Evolutionary conservation across 2,797 vertebrate genomes (phyloP), one percentile per base, ranked within the genome.

Genomic region (Gymnocypris eckloni): DNA sequence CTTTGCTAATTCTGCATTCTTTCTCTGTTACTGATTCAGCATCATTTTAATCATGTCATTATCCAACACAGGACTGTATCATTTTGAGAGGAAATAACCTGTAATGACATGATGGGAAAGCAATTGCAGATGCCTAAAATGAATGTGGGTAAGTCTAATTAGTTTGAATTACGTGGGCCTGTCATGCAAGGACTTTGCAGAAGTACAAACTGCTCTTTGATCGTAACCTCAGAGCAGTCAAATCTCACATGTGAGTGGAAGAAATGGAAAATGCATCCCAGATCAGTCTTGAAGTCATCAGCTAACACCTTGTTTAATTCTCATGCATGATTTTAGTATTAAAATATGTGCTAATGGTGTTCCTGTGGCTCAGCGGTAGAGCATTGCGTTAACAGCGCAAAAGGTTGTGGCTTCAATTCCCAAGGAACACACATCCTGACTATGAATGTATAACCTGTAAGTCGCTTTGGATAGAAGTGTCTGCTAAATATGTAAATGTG

Each of bases 91-190:
- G 82, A 84, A 72, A 41, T 84, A 79, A 79, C 78, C 77, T 79
- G 82, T 70, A 87, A 86, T 86, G 81, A 87, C 76, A 87, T 88
- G 59, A 86, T 87, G 45, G 72, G 85, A 90, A 88, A 87, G 80
- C 28, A 76, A 88, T 86, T 75, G 80, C 80, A 90, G 82, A 89
- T 83, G 87, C 85, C 73, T 71, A 61, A 70, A 89, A 81, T 77
- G 67, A 85, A 88, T 64, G 71, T 59, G 89, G 72, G 86, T 48
- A 69, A 82, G 82, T 83, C 72, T 78, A 81, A 85, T 89, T 87
- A 88, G 82, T 41, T 71, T 25, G 71, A 87, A 88, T 84, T 61
- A 11, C 37, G 41, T 16, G 37, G 54, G 76, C 43, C 37, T 61
- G 39, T 61, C 12, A 61, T 79, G 41, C n/a, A 79, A 59, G 11